phyloP scores from a whole-genome alignment of 1,140 invertebrate species.

The Heliconius eleuchia region DNA sequence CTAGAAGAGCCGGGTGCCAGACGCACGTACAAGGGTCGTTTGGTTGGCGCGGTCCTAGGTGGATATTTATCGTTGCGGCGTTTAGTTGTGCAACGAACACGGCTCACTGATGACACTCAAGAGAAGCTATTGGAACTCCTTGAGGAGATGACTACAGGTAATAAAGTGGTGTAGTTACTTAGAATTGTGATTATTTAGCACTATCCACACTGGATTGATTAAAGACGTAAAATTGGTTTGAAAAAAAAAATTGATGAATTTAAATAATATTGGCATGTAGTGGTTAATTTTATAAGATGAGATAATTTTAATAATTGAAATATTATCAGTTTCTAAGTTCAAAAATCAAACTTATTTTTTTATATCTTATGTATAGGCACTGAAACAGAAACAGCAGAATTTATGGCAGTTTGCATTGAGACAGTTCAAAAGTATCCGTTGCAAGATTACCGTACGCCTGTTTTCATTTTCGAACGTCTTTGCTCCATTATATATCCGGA shows the following conservation, averaged over 20 bases:
- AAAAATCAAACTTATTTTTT: not conserved
- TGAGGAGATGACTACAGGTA: slow-evolving; percentile 97
- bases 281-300: no score
- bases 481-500: slow-evolving; percentile 99
- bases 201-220: not conserved
- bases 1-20: slow-evolving; percentile 91
- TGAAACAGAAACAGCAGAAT: slow-evolving; percentile 97
- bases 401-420: slow-evolving; percentile 98
- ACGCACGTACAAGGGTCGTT: slow-evolving; percentile 92
- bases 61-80: slow-evolving; percentile 95
- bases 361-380: slow-evolving; percentile 84
- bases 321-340: not conserved
- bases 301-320: not conserved
- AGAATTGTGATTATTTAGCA: no score
- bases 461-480: slow-evolving; percentile 98
- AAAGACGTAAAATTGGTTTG: not conserved
- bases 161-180: not conserved
- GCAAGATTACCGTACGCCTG: slow-evolving; percentile 96
- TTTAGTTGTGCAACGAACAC: slow-evolving; percentile 96
- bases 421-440: slow-evolving; percentile 96
- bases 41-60: slow-evolving; percentile 94
- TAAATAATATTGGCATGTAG: no score
- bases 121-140: slow-evolving; percentile 96
- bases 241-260: no score
- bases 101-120: slow-evolving; percentile 97